Evolutionary conservation across 2,797 vertebrate species (phyloP).

Genomic region (Gymnothorax reevesii): DNA sequence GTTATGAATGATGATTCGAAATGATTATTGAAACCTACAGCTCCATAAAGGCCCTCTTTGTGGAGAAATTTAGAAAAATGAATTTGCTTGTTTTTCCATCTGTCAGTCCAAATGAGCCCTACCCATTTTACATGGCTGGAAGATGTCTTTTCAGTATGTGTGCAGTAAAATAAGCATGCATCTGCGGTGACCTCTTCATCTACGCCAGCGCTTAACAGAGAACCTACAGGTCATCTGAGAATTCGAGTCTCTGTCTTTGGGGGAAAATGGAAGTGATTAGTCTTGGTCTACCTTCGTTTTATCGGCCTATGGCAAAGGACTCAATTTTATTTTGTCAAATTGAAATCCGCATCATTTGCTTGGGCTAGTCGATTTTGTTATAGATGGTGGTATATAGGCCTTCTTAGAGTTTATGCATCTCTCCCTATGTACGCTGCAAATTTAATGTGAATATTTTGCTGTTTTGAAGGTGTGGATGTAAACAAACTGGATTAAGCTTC

Average conservation of each 20-base stretch:
- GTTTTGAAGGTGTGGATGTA: neutral
- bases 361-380: no score
- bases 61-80: neutral
- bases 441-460: neutral
- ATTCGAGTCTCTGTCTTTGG: no score
- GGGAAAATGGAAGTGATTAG: no score
- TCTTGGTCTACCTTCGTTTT: neutral
- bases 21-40: neutral
- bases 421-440: neutral
- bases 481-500: neutral
- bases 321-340: neutral
- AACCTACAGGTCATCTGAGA: no score
- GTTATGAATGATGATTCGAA: neutral
- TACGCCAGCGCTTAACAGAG: no score
- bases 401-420: neutral
- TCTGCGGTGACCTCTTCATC: no score
- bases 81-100: neutral
- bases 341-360: neutral
- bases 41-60: neutral
- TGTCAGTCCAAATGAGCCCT: no score
- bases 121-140: no score
- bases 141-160: no score
- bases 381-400: no score
- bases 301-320: neutral
- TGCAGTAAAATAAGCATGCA: no score